Evolutionary conservation across 2,888 invertebrate species (phyloP).

Genomic region (Dendrolimus pini): DNA sequence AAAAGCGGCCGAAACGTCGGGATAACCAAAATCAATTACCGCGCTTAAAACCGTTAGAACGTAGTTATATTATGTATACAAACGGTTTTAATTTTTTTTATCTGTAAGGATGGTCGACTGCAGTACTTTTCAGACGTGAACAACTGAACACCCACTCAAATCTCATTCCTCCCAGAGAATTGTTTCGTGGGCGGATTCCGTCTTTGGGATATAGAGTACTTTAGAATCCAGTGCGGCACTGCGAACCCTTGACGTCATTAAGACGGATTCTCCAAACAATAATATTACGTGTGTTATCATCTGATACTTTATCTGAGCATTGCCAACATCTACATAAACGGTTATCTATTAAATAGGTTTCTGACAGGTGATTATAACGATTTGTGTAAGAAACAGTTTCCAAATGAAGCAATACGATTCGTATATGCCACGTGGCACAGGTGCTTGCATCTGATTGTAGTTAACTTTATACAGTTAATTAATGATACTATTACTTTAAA

Average conservation of each 20-base stretch:
- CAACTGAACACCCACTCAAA: not conserved
- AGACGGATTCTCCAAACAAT: slow-evolving; percentile 10
- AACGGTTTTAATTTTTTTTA: no score
- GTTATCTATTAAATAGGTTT: not conserved
- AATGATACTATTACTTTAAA: no score
- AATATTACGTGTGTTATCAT: not conserved
- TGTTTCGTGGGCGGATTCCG: slow-evolving; percentile 35
- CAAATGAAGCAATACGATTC: not conserved
- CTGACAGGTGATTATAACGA: not conserved
- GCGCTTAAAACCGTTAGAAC: no score
- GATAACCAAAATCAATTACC: no score
- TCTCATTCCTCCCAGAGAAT: slow-evolving; percentile 1
- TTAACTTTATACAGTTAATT: no score
- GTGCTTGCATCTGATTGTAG: not conserved
- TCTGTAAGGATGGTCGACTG: no score
- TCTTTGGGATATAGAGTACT: slow-evolving; percentile 24
- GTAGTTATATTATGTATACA: no score
- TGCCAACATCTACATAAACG: not conserved
- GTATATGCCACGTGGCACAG: not conserved
- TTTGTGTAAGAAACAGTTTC: not conserved
- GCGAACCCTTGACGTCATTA: slow-evolving; percentile 20
- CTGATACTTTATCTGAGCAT: not conserved
- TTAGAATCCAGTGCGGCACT: slow-evolving; percentile 21
- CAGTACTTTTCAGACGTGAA: no score
- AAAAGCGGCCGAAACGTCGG: no score